Evolutionary conservation across 2,888 invertebrate genomes (phyloP).

Genomic region (Sminthurinus aureus): DNA sequence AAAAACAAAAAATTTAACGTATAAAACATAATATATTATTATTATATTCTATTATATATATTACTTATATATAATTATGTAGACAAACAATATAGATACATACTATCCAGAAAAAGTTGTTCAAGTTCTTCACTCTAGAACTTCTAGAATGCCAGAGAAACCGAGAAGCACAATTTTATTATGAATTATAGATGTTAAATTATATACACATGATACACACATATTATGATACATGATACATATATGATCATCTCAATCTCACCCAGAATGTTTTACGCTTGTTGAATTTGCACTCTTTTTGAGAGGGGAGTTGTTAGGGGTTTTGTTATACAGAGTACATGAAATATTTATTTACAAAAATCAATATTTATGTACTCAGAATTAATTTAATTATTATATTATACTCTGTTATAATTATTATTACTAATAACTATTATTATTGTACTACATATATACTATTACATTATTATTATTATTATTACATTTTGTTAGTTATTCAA

Average conservation of each 20-base stretch:
- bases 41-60: no score
- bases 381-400: slow-evolving; percentile 16
- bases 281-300: slow-evolving; percentile 29
- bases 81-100: slow-evolving; percentile 7
- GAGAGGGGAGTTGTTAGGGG: slow-evolving; percentile 35
- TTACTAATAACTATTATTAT: not conserved
- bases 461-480: not conserved
- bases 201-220: no score
- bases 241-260: slow-evolving; percentile 14
- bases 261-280: not conserved
- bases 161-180: slow-evolving; percentile 1
- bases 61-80: not conserved
- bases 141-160: not conserved
- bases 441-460: not conserved
- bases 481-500: not conserved
- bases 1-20: not conserved
- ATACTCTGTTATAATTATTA: slow-evolving; percentile 12
- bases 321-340: slow-evolving; percentile 24
- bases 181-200: not conserved
- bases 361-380: slow-evolving; percentile 6
- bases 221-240: not conserved
- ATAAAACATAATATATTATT: not conserved
- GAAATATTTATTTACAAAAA: slow-evolving; percentile 9
- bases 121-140: slow-evolving; percentile 6
- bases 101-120: not conserved